Base-by-base conservation (phyloP, 2,797 vertebrate genomes). In the Girardinus metallicus region DNA sequence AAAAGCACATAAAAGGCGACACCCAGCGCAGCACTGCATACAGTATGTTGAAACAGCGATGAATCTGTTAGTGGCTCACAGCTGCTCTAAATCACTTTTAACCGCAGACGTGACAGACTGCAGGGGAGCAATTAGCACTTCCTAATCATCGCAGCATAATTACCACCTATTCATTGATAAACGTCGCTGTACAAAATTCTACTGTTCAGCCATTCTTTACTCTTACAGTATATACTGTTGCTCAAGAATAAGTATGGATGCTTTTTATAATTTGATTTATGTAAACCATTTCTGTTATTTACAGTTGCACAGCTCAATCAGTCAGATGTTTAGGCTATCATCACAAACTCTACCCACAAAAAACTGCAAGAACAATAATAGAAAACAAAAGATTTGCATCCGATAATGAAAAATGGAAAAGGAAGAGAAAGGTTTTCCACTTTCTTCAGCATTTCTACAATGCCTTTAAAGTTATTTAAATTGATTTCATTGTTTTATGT, bases 1-100 rank as follows among this genome's bases (percentile, higher is more conserved):
- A 81, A 78, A 75, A 75, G 13, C 51, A 73, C 34, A 71, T 68
- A 78, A 77, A 80, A 77, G 55, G 49, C 75, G 55, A 74, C 47
- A 74, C 46, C 36, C 57, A 78, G 55, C 23, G 15, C 66, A 36
- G 66, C 16, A 43, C 68, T 60, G 34, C 41, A 74, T 57, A 55
- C 73, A 39, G 49, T 34, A 47, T 71, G 75, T 78, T 72, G 44
- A 83, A 73, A 36, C 41, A 64, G 21, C 5, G 2, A 43, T 26
- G 12, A 44, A 29, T 80, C 60, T 55, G 72, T 71, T 74, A 4
- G 62, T 39, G 18, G 68, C 70, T 74, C 34, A 49, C 34, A 53
- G 71, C 74, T 70, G 12, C 46, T 79, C 46, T 39, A 70, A 77
- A 80, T 55, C 1, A 36, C 46, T 80, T 68, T 66, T 39, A 71